phyloP scores from a whole-genome alignment of 2,888 invertebrate species.

The Oscheius sp. region DNA sequence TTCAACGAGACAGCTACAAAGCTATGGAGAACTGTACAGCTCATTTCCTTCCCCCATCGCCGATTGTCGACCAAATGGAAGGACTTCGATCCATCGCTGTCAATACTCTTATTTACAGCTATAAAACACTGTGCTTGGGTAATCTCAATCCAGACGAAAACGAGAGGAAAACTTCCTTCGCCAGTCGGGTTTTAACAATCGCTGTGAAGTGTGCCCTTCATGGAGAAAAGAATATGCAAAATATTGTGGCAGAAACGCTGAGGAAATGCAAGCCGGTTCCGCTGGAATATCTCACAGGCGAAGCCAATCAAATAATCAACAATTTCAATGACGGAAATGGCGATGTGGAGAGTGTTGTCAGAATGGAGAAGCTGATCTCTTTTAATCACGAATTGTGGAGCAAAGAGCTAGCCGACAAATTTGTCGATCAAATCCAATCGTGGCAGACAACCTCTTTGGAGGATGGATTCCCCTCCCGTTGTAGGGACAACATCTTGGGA shows the following conservation, averaged over 20 bases:
- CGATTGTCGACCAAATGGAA: constrained; percentile 38
- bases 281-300: background rate
- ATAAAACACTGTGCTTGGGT: constrained; percentile 5
- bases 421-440: constrained; percentile 3
- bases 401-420: constrained; percentile 31
- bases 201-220: background rate
- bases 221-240: constrained; percentile 8
- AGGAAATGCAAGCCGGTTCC: constrained; percentile 13
- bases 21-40: constrained; percentile 46
- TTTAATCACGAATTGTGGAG: constrained; percentile 39
- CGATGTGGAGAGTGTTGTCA: constrained; percentile 22
- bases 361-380: constrained; percentile 35
- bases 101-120: constrained; percentile 29
- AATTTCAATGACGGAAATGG: background rate
- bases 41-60: constrained; percentile 49
- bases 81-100: constrained; percentile 35
- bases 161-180: background rate
- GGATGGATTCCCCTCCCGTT: background rate
- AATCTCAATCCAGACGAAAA: too few relatives aligned
- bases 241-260: background rate
- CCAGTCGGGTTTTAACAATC: background rate
- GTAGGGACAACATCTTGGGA: constrained; percentile 8
- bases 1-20: constrained; percentile 34
- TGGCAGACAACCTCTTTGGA: background rate
- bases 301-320: background rate